phyloP scores from a whole-genome alignment of 2,113 vertebrate genomes.

The Cyphomyrus plagiostoma region DNA sequence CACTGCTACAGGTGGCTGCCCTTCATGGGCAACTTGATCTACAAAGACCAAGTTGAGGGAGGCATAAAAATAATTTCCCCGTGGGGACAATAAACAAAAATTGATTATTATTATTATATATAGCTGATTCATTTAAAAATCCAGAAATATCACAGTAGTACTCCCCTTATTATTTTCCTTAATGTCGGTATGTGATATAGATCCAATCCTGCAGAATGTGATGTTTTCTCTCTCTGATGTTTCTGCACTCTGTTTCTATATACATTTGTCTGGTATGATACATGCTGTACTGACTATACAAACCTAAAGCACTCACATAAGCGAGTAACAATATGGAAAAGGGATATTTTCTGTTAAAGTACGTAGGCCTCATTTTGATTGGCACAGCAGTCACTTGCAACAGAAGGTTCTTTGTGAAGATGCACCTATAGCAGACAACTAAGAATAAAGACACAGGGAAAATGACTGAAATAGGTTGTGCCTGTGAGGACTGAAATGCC shows the following conservation, averaged over 20 bases:
- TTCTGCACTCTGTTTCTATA: neutral
- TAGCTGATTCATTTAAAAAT: neutral
- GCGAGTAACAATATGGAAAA: neutral
- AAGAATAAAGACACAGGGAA: neutral
- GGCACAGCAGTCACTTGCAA: neutral
- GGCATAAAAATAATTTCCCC: no score
- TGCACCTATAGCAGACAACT: neutral
- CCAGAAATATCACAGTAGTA: neutral
- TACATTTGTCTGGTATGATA: neutral
- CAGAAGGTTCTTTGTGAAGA: neutral
- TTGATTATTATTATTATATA: no score
- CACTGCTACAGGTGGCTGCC: no score
- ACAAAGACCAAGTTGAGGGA: no score
- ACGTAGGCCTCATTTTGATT: neutral
- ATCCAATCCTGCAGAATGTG: neutral
- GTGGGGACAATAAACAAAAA: no score
- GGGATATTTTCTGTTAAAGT: neutral
- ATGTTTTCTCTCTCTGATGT: neutral
- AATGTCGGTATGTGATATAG: neutral
- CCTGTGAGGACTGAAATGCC: neutral
- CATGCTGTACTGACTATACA: neutral
- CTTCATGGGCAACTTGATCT: no score
- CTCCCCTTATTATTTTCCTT: neutral
- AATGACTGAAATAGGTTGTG: neutral
- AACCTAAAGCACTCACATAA: neutral